phyloP scores from a whole-genome alignment of 2,888 invertebrate species.

The Drosophila peninsularis region DNA sequence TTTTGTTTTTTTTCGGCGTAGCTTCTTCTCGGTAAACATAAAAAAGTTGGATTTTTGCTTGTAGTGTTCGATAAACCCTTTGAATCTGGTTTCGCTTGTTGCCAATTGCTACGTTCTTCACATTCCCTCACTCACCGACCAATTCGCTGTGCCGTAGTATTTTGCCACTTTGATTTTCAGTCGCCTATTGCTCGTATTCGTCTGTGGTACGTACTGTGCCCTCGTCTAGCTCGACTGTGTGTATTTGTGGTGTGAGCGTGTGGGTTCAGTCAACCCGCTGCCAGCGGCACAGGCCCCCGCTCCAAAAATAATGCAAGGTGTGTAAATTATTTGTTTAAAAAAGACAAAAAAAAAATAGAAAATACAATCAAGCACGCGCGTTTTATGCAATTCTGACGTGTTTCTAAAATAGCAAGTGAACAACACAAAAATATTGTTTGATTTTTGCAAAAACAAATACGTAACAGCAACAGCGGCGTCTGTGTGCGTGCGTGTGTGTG shows the following conservation, averaged over 20 bases:
- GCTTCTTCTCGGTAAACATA: conserved; percentile 37
- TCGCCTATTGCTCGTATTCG: conserved; percentile 62
- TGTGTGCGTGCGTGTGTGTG: conserved; percentile 26
- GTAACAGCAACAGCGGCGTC: conserved; percentile 59
- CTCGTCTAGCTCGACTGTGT: conserved; percentile 32
- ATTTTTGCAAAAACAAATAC: conserved; percentile 74
- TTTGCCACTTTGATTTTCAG: conserved; percentile 71
- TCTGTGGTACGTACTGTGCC: conserved; percentile 47
- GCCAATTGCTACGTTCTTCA: conserved; percentile 40
- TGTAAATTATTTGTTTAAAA: conserved; percentile 19
- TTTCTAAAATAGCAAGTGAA: conserved; percentile 13
- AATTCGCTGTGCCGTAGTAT: conserved; percentile 40
- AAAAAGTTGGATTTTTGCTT: conserved; percentile 21
- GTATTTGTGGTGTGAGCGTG: conserved; percentile 18
- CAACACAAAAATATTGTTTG: conserved; percentile 43
- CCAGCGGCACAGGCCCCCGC: conserved; percentile 33
- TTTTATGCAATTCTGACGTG: conserved; percentile 49
- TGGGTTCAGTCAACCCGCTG: conserved; percentile 70
- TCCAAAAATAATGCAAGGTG: conserved; percentile 31
- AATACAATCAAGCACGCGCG: conserved; percentile 23
- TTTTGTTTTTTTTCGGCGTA: conserved; percentile 36
- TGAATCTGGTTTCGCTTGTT: conserved; percentile 41
- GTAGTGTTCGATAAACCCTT: conserved; percentile 26
- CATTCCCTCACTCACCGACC: conserved; percentile 33
- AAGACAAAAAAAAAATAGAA: conserved; percentile 4